Evolutionary conservation across 2,888 invertebrate genomes (phyloP), one percentile per base, ranked within the genome.

Genomic region (Vannuccia rotundouncinata): DNA sequence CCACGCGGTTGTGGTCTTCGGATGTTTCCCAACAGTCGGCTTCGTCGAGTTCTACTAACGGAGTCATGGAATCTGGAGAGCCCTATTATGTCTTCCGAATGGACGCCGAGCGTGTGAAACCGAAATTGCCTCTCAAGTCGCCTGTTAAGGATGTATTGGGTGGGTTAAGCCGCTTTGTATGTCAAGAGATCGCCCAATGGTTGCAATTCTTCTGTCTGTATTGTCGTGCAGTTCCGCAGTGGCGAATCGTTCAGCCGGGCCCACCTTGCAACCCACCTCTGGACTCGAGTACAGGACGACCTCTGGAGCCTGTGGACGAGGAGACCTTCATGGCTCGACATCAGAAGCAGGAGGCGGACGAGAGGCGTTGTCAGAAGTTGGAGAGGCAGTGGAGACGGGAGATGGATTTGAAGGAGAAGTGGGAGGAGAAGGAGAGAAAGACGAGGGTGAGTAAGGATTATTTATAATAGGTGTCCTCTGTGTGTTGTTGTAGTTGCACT

Each of bases 61-160:
- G 45, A 45, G 10, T 45, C 45, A 45, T 45, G 10, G 17, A 45
- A 10, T 17, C n/a, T n/a, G n/a, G n/a, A n/a, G 17, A 66, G 66
- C 66, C 66, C 22, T 66, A 66, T 27, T 66, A 66, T 66, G 66
- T 66, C 66, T 66, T 66, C 66, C 5, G 10, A n/a, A 45, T 45
- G 45, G 17, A 5, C 45, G 17, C 10, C 5, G 45, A 45, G 17
- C 45, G 45, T 17, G 17, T 5, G 5, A 45, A 45, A 45, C 45
- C 45, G 10, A 5, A 17, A 17, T 5, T 17, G 5, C 10, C 45
- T 5, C 10, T 45, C 25, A 66, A 66, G 66, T 66, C 66, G 17
- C 66, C 66, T n/a, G 5, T 66, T 17, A 66, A 66, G 66, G 66
- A 66, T 66, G 66, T 66, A 22, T 27, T n/a, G 66, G 66, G 66